Conservation (phyloP, 2,797 vertebrate genomes). For the Loriculus beryllinus region DNA sequence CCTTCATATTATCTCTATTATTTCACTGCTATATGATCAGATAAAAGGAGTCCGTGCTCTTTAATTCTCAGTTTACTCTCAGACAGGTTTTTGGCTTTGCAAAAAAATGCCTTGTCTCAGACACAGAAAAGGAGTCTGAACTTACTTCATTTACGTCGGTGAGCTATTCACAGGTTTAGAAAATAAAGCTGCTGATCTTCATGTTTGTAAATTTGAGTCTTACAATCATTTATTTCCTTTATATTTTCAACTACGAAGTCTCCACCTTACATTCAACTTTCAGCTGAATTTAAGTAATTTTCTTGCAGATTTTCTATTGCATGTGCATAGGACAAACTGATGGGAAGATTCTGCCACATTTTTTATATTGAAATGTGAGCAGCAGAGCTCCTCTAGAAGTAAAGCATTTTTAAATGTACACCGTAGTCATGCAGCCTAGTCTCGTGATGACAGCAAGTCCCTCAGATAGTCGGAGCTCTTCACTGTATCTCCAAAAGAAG, state of each 20-base stretch:
- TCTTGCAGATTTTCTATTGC: neutral
- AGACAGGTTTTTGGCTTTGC: slow-evolving; percentile 42
- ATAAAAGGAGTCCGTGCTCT: slow-evolving; percentile 56
- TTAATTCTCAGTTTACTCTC: slow-evolving; percentile 60
- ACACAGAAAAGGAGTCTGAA: neutral
- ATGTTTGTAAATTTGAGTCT: neutral
- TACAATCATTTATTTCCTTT: neutral
- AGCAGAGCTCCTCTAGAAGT: neutral
- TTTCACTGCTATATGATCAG: slow-evolving; percentile 53
- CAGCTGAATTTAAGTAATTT: neutral
- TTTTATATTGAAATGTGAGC: neutral
- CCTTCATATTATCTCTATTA: slow-evolving; percentile 69
- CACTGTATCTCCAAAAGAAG: neutral
- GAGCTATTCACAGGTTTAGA: neutral
- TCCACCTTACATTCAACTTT: neutral
- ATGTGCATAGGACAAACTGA: neutral
- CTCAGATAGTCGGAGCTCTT: neutral
- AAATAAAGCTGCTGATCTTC: neutral
- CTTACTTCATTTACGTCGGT: neutral
- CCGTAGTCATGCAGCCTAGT: neutral
- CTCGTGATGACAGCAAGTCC: neutral
- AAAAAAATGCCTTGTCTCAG: slow-evolving; percentile 17
- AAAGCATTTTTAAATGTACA: neutral
- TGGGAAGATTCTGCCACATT: neutral
- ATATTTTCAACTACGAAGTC: neutral